Percentiles rank a stretch among this genome's conserved stretches.
Evolutionary conservation across 2,113 vertebrate species (phyloP).

Genomic region (Acanthochromis polyacanthus): DNA sequence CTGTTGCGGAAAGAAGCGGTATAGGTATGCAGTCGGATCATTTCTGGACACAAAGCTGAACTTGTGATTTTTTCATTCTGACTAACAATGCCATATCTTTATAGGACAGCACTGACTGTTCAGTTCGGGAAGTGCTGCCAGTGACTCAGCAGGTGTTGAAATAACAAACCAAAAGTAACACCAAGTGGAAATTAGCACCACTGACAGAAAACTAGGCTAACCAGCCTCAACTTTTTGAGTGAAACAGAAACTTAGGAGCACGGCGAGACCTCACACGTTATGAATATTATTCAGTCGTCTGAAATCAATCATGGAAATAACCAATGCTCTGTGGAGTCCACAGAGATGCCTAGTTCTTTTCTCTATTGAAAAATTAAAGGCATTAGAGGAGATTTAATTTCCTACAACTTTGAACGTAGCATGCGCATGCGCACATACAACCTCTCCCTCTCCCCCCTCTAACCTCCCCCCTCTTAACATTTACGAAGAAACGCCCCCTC

Average conservation of each 20-base stretch:
- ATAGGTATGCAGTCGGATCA: too few relatives aligned
- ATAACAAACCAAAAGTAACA: neutral
- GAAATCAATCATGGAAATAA: constrained; percentile 3
- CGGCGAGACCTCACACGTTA: neutral
- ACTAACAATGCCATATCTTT: neutral
- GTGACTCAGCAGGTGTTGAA: constrained; percentile 13
- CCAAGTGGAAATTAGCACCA: neutral
- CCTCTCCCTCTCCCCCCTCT: too few relatives aligned
- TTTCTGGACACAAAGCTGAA: neutral
- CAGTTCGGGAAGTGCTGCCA: constrained; percentile 1
- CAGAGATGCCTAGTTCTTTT: neutral
- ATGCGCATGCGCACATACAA: too few relatives aligned
- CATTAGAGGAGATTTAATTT: too few relatives aligned
- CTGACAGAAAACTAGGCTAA: too few relatives aligned
- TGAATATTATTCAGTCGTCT: neutral
- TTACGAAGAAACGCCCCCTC: too few relatives aligned
- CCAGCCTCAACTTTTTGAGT: neutral
- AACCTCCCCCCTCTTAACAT: too few relatives aligned
- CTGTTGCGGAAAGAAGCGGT: too few relatives aligned
- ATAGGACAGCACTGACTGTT: neutral
- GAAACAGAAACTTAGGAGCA: neutral
- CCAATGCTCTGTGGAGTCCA: too few relatives aligned
- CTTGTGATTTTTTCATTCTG: neutral
- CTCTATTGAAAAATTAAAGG: constrained; percentile 1
- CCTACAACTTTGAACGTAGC: too few relatives aligned